phyloP scores from a whole-genome alignment of 2,113 vertebrate species.

The Ammodytes dubius region DNA sequence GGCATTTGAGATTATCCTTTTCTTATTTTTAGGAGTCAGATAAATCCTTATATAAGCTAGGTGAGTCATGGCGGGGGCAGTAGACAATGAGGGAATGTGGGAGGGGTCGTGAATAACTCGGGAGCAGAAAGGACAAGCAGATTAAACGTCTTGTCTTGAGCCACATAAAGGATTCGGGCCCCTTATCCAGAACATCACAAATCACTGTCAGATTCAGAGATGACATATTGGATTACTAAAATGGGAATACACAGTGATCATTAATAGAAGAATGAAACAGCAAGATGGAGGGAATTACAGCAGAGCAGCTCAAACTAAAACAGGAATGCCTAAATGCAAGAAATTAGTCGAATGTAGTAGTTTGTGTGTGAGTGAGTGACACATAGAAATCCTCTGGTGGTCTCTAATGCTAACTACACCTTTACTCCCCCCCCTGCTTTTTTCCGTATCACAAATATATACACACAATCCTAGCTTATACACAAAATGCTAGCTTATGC shows the following conservation, averaged over 20 bases:
- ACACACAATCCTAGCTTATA: neutral
- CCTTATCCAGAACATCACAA: constrained; percentile 19
- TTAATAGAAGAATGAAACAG: constrained; percentile 20
- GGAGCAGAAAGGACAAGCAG: constrained; percentile 33
- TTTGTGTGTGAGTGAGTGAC: neutral
- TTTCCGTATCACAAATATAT: neutral
- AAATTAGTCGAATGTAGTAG: neutral
- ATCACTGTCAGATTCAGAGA: neutral
- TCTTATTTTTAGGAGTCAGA: constrained; percentile 80
- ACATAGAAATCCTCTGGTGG: neutral
- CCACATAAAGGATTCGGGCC: constrained; percentile 42
- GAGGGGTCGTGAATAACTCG: constrained; percentile 45
- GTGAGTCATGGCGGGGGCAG: constrained; percentile 72
- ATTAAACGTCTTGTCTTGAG: constrained; percentile 49
- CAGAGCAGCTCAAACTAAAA: neutral
- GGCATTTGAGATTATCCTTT: constrained; percentile 72
- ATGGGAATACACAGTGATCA: neutral
- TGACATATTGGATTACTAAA: neutral
- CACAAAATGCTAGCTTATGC: constrained; percentile 5
- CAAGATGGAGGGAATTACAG: neutral
- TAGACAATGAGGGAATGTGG: constrained; percentile 77
- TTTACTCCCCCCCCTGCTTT: neutral
- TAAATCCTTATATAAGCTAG: constrained; percentile 77
- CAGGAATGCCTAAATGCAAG: neutral
- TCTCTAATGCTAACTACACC: neutral